Conservation (phyloP, 1,140 invertebrate genomes). For the Chironomus tepperi region DNA sequence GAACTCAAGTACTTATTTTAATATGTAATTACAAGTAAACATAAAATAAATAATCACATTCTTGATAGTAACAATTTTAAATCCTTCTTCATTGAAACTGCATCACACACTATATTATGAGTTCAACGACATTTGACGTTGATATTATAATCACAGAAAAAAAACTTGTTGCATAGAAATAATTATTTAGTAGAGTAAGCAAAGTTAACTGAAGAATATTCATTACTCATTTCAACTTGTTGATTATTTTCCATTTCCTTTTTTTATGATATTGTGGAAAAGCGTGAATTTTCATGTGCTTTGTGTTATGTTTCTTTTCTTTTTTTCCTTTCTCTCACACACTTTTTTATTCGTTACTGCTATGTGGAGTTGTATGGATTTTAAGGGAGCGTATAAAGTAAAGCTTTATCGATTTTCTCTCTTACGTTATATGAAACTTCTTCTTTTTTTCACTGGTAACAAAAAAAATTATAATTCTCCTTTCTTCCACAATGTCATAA, state of each 20-base stretch:
- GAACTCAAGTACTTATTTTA: too few species aligned
- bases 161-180: not conserved
- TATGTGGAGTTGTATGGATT: not conserved
- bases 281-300: constrained; percentile 16
- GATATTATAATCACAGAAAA: not conserved
- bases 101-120: not conserved
- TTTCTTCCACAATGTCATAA: constrained; percentile 3
- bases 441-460: constrained; percentile 3
- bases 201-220: not conserved
- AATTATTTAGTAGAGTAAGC: not conserved
- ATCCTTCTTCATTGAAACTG: not conserved
- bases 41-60: too few species aligned
- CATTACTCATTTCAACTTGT: constrained; percentile 23
- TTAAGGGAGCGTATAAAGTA: not conserved
- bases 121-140: not conserved
- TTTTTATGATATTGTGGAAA: not conserved
- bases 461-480: not conserved
- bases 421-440: not conserved
- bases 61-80: too few species aligned
- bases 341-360: not conserved
- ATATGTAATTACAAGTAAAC: too few species aligned
- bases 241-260: constrained; percentile 9
- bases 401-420: constrained; percentile 20
- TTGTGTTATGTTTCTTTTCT: not conserved
- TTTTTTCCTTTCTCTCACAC: not conserved